phyloP scores from a whole-genome alignment of 2,797 vertebrate species.

The Serranus cabrilla region DNA sequence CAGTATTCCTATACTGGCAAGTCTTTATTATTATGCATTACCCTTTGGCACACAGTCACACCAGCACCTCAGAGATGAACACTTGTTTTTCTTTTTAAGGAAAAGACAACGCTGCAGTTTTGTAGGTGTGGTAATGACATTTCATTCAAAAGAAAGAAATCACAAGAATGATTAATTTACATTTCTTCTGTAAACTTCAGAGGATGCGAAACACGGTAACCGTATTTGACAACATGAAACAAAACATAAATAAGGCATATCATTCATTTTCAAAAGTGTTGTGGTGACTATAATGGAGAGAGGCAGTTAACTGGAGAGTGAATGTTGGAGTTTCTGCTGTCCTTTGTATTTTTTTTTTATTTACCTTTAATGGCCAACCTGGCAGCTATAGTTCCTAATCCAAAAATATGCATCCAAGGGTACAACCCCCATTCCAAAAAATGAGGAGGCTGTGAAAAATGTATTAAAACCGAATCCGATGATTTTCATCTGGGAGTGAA shows the following conservation, averaged over 20 bases:
- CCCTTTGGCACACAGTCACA: slow-evolving; percentile 56
- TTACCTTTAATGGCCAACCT: not conserved
- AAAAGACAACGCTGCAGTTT: slow-evolving; percentile 9
- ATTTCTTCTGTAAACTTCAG: slow-evolving; percentile 35
- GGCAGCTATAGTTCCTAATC: not conserved
- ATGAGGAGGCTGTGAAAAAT: too few relatives aligned
- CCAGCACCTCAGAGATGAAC: slow-evolving; percentile 43
- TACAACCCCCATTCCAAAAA: too few relatives aligned
- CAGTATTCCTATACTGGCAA: slow-evolving; percentile 13
- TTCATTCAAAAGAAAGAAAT: slow-evolving; percentile 36
- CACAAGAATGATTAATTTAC: slow-evolving; percentile 15
- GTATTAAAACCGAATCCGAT: too few relatives aligned
- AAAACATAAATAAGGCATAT: slow-evolving; percentile 43
- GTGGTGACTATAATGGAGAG: not conserved
- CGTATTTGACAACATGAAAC: slow-evolving; percentile 15
- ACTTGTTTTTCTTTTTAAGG: not conserved
- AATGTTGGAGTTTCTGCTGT: not conserved
- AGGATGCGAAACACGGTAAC: slow-evolving; percentile 1
- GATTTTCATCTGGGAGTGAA: too few relatives aligned
- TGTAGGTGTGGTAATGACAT: slow-evolving; percentile 8
- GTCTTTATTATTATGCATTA: slow-evolving; percentile 25
- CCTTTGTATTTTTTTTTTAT: not conserved
- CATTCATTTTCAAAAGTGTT: slow-evolving; percentile 22
- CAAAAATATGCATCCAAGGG: too few relatives aligned
- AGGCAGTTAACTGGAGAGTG: slow-evolving; percentile 4